Conservation (phyloP, 2,888 invertebrate species). For the Teinopalpus imperialis region DNA sequence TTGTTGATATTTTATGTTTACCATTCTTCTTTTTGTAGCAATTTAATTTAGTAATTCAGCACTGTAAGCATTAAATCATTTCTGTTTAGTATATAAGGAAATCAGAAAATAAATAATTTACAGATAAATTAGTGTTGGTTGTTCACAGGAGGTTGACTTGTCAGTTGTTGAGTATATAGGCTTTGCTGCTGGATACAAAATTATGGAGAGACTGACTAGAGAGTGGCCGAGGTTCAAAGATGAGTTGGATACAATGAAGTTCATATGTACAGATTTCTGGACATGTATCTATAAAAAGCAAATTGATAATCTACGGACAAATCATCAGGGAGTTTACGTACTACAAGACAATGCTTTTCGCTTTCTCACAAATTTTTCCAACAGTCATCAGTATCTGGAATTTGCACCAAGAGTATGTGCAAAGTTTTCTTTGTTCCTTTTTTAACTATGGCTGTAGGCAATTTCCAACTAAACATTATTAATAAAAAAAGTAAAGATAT, state of each 20-base stretch:
- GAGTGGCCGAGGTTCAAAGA: slow-evolving; percentile 97
- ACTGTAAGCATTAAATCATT: no score
- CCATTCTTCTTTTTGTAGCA: no score
- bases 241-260: slow-evolving; percentile 98
- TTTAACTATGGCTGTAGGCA: no score
- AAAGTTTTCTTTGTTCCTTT: no score
- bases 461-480: no score
- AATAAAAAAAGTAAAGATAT: no score
- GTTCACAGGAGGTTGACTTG: slow-evolving; percentile 83
- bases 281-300: slow-evolving; percentile 98
- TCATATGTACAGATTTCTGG: slow-evolving; percentile 99
- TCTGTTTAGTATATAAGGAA: no score
- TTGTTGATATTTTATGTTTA: no score
- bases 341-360: slow-evolving; percentile 97
- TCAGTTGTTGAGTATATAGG: slow-evolving; percentile 92
- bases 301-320: slow-evolving; percentile 98
- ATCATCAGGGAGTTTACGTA: slow-evolving; percentile 99
- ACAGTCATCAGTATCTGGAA: slow-evolving; percentile 94
- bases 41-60: no score
- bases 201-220: slow-evolving; percentile 93
- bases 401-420: slow-evolving; percentile 90
- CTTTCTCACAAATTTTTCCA: slow-evolving; percentile 93
- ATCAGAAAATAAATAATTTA: no score
- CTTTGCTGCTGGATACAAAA: slow-evolving; percentile 91
- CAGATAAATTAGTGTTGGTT: no score